A percentile compares a stretch with the other conserved stretches of the same genome.
phyloP scores from a whole-genome alignment of 2,797 vertebrate genomes.

The Molothrus ater region DNA sequence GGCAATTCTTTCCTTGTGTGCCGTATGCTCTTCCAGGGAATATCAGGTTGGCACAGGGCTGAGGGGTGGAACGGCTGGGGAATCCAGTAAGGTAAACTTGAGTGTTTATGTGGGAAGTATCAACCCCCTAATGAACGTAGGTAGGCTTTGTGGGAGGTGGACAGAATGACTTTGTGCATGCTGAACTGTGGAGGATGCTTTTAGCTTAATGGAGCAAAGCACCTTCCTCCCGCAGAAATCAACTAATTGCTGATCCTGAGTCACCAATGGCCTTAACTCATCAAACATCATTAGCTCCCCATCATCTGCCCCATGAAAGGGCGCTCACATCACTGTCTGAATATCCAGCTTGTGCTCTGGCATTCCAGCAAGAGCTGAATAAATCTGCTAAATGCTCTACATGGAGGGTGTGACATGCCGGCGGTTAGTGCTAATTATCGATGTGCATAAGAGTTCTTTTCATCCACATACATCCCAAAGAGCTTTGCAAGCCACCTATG shows the following conservation, averaged over 20 bases:
- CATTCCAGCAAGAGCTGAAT: conserved; percentile 33
- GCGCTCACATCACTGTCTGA: conserved; percentile 2
- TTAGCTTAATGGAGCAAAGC: conserved; percentile 72
- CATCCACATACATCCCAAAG: conserved; percentile 22
- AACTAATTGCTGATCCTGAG: conserved; percentile 64
- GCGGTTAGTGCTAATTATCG: neutral
- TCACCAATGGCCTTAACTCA: conserved; percentile 62
- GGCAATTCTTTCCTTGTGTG: neutral
- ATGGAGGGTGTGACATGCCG: neutral
- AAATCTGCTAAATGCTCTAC: conserved; percentile 19
- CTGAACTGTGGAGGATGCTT: conserved; percentile 54
- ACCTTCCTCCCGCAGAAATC: conserved; percentile 61
- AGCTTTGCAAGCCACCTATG: conserved; percentile 48
- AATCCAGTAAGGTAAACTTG: neutral
- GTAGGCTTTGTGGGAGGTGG: neutral
- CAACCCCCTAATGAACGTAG: neutral
- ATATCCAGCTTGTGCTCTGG: conserved; percentile 33
- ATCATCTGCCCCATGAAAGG: conserved; percentile 50
- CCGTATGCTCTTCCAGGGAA: neutral
- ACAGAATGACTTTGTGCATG: neutral
- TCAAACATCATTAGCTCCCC: conserved; percentile 50
- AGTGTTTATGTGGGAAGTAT: neutral
- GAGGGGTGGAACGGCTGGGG: neutral
- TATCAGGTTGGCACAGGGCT: neutral
- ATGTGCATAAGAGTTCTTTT: conserved; percentile 22